A percentile compares a stretch with the other conserved stretches of the same genome.
Evolutionary conservation across 1,140 invertebrate species (phyloP).

Genomic region (Eueides isabella): DNA sequence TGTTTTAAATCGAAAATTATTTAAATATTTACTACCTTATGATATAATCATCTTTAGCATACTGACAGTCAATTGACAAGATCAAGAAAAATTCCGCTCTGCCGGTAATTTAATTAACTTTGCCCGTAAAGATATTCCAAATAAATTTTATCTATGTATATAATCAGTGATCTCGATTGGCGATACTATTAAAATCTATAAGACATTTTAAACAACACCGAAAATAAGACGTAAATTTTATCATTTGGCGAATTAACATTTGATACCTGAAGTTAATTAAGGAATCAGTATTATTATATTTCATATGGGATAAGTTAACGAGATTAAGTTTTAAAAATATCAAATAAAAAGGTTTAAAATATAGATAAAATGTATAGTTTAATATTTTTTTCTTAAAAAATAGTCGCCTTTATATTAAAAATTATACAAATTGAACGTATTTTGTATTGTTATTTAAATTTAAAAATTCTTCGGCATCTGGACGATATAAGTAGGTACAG

Average conservation of each 20-base stretch:
- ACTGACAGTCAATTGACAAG: slow-evolving; percentile 7
- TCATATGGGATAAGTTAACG: not conserved
- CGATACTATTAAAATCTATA: slow-evolving; percentile 13
- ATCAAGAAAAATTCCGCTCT: slow-evolving; percentile 6
- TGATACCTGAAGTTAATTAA: slow-evolving; percentile 8
- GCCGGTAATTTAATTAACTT: slow-evolving; percentile 7
- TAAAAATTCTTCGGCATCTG: not conserved
- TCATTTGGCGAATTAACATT: not conserved
- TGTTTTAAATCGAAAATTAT: slow-evolving; percentile 12
- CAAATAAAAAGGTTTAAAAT: not conserved
- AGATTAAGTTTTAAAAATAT: not conserved
- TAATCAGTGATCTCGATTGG: slow-evolving; percentile 3
- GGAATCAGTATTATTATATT: not conserved
- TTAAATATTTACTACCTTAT: slow-evolving; percentile 7
- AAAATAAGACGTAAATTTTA: not conserved
- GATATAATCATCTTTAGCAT: slow-evolving; percentile 13
- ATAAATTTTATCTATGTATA: slow-evolving; percentile 10
- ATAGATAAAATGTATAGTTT: not conserved
- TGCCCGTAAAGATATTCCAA: not conserved
- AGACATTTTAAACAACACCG: not conserved
- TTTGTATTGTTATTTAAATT: too few relatives aligned
- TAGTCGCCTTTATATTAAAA: too few relatives aligned
- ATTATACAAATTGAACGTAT: too few relatives aligned
- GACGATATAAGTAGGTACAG: not conserved
- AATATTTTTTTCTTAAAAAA: not conserved